Evolutionary conservation across 2,113 vertebrate species (phyloP).

Genomic region (western clawed frog (Xenopus tropicalis)): DNA sequence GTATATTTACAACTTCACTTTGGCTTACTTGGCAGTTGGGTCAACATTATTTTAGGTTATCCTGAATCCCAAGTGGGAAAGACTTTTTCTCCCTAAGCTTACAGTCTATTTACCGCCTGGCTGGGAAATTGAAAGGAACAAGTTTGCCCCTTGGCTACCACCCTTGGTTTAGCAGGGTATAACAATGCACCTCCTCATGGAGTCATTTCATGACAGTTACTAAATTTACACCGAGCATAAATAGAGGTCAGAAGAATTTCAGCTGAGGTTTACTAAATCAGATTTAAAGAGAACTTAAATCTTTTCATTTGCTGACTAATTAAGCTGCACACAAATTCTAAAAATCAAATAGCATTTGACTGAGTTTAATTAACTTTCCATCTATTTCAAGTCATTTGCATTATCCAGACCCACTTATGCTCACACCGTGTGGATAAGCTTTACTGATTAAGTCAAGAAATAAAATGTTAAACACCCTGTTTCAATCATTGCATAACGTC

Average conservation of each 20-base stretch:
- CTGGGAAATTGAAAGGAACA: too few species aligned
- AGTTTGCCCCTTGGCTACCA: too few species aligned
- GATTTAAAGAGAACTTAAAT: slow-evolving; percentile 30
- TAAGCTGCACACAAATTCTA: slow-evolving; percentile 26
- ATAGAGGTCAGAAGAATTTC: slow-evolving; percentile 22
- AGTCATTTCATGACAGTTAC: too few species aligned
- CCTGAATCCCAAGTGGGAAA: too few species aligned
- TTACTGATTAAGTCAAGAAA: slow-evolving; percentile 36
- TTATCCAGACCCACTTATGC: slow-evolving; percentile 4
- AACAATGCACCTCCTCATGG: too few species aligned
- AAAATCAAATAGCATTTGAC: slow-evolving; percentile 32
- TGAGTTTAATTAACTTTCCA: slow-evolving; percentile 45
- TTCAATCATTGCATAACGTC: slow-evolving; percentile 26
- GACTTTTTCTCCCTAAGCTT: too few species aligned
- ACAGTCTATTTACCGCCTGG: too few species aligned
- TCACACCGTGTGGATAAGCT: slow-evolving; percentile 27
- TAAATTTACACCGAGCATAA: background rate
- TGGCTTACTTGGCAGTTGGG: too few species aligned
- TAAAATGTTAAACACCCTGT: slow-evolving; percentile 14
- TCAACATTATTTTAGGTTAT: too few species aligned
- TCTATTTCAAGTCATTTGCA: slow-evolving; percentile 27
- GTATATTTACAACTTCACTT: too few species aligned
- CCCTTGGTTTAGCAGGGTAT: too few species aligned
- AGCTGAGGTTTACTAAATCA: slow-evolving; percentile 22
- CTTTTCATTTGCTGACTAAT: slow-evolving; percentile 30